These are phyloP conservation scores for Betta splendens DNA, from an alignment of 2,797 vertebrate species.

Conservation along the genomic window DNA sequence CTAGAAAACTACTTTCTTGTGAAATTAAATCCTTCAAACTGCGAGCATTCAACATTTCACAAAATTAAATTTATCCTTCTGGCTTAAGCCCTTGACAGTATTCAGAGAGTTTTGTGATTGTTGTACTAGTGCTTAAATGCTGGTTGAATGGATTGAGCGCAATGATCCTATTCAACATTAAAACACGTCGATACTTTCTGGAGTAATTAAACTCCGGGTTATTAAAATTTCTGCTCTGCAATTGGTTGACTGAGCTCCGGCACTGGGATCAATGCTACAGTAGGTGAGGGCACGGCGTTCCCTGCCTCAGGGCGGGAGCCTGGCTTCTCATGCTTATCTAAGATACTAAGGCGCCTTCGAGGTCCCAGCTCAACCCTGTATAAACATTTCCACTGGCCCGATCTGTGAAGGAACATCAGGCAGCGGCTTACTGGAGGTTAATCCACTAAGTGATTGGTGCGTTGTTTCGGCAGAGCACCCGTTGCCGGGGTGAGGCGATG, in stretches of 20 bases:
- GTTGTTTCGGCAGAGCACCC: conserved; percentile 65
- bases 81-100: conserved; percentile 35
- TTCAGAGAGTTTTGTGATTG: conserved; percentile 28
- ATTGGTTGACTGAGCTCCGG: conserved; percentile 37
- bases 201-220: conserved; percentile 37
- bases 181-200: conserved; percentile 36
- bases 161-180: conserved; percentile 26
- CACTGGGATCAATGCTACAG: conserved; percentile 46
- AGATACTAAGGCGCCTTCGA: conserved; percentile 52
- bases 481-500: conserved; percentile 71
- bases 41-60: conserved; percentile 39
- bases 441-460: conserved; percentile 71
- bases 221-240: conserved; percentile 19
- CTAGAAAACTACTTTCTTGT: conserved; percentile 38
- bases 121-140: conserved; percentile 17
- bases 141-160: conserved; percentile 22
- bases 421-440: conserved; percentile 64
- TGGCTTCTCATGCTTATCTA: conserved; percentile 60
- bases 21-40: conserved; percentile 57
- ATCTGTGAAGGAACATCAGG: conserved; percentile 71
- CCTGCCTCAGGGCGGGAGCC: conserved; percentile 28
- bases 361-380: conserved; percentile 44
- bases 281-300: conserved; percentile 35
- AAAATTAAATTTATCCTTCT: conserved; percentile 50
- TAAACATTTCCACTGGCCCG: conserved; percentile 69